Evolutionary conservation across 1,140 invertebrate genomes (phyloP).

Genomic region (Zaprionus inermis): DNA sequence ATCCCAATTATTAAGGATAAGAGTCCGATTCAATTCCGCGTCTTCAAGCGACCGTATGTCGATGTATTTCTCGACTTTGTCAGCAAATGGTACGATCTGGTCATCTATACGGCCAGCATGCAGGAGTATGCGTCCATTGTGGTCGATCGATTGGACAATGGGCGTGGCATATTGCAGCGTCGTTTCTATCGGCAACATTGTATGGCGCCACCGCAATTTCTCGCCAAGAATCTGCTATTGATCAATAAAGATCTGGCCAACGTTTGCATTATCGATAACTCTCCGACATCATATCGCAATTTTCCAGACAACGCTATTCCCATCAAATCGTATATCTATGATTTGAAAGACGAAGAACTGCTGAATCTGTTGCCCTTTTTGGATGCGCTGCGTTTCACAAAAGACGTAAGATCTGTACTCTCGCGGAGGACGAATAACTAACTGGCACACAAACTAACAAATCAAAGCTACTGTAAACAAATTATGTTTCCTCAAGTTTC

Average conservation of each 20-base stretch:
- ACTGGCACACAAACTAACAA: too few relatives aligned
- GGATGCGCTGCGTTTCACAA: slow-evolving; percentile 67
- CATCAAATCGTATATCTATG: slow-evolving; percentile 59
- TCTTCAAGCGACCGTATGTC: slow-evolving; percentile 65
- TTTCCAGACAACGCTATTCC: slow-evolving; percentile 63
- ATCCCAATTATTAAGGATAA: slow-evolving; percentile 13
- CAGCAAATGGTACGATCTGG: slow-evolving; percentile 65
- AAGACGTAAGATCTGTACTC: slow-evolving; percentile 58
- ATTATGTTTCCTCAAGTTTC: background rate
- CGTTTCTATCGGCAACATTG: slow-evolving; percentile 67
- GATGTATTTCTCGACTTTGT: slow-evolving; percentile 54
- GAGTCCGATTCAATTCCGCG: slow-evolving; percentile 34
- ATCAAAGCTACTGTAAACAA: background rate
- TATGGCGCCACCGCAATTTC: background rate
- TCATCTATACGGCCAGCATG: slow-evolving; percentile 66
- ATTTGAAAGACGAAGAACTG: slow-evolving; percentile 52
- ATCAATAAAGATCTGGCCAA: slow-evolving; percentile 43
- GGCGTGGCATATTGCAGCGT: slow-evolving; percentile 47
- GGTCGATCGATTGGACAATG: slow-evolving; percentile 51
- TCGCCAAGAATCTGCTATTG: slow-evolving; percentile 53
- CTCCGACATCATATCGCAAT: slow-evolving; percentile 54
- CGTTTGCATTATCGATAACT: slow-evolving; percentile 63
- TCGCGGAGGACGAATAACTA: slow-evolving; percentile 33
- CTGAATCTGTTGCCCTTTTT: slow-evolving; percentile 65
- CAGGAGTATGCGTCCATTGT: slow-evolving; percentile 56